phyloP scores from a whole-genome alignment of 1,140 invertebrate genomes.

The Ooceraea biroi region DNA sequence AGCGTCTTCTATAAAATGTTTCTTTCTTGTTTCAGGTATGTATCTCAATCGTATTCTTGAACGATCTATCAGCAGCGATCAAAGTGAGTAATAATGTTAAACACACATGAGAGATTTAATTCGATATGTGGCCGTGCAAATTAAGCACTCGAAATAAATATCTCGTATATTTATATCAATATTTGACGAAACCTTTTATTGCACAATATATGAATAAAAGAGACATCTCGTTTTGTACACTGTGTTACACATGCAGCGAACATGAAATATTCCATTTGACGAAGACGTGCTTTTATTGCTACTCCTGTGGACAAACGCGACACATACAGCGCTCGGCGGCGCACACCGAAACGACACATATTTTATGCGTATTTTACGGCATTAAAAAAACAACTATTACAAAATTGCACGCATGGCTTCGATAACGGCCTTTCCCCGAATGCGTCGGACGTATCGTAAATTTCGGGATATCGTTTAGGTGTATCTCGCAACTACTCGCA shows the following conservation, averaged over 20 bases:
- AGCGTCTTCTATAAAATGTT: not conserved
- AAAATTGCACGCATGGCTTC: constrained; percentile 2
- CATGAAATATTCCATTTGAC: constrained; percentile 17
- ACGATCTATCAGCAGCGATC: not conserved
- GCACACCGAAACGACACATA: constrained; percentile 20
- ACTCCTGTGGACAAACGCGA: constrained; percentile 11
- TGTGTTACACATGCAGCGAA: not conserved
- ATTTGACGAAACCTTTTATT: not conserved
- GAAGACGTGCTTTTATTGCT: constrained; percentile 13
- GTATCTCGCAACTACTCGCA: not conserved
- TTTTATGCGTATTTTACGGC: constrained; percentile 49
- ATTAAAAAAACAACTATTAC: constrained; percentile 41
- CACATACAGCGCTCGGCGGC: not conserved
- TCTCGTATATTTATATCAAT: not conserved
- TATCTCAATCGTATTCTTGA: constrained; percentile 7
- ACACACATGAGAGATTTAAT: constrained; percentile 3
- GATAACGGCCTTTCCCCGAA: constrained; percentile 29
- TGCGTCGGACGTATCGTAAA: constrained; percentile 32
- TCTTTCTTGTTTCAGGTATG: constrained; percentile 77
- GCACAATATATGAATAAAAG: not conserved
- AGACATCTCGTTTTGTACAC: not conserved
- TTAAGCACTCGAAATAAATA: not conserved
- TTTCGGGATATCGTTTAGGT: constrained; percentile 32
- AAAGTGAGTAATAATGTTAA: constrained; percentile 39
- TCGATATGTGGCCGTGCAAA: not conserved